Evolutionary conservation across 2,888 invertebrate species (phyloP).

Genomic region (Lasiommata megera): DNA sequence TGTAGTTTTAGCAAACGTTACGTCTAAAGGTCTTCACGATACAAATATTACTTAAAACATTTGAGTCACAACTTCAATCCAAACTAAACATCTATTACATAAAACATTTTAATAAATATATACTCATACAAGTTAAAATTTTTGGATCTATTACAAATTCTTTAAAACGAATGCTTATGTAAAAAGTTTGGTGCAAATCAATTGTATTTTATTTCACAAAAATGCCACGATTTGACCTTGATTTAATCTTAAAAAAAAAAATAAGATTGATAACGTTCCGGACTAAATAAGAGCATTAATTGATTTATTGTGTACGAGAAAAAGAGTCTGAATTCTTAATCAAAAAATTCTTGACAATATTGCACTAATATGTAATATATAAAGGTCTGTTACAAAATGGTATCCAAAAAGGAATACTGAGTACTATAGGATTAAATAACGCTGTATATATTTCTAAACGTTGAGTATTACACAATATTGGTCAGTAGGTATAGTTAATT

Average conservation of each 20-base stretch:
- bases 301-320: background rate
- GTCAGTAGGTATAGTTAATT: slow-evolving; percentile 26
- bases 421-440: slow-evolving; percentile 23
- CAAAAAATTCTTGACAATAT: background rate
- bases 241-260: too few species aligned
- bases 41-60: too few species aligned
- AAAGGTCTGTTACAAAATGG: slow-evolving; percentile 26
- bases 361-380: background rate
- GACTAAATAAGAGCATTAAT: background rate
- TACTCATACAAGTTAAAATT: too few species aligned
- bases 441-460: slow-evolving; percentile 22
- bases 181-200: background rate
- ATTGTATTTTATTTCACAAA: slow-evolving; percentile 5
- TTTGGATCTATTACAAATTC: too few species aligned
- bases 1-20: too few species aligned
- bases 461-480: slow-evolving; percentile 28
- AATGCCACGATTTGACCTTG: background rate
- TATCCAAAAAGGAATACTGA: slow-evolving; percentile 24
- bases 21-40: too few species aligned
- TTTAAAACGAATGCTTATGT: too few species aligned
- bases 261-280: background rate
- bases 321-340: background rate
- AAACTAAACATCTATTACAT: too few species aligned
- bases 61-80: too few species aligned
- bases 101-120: too few species aligned